A percentile compares a stretch with the other conserved stretches of the same genome.
These are phyloP conservation scores for Drosophila fuyamai DNA, from an alignment of 1,140 invertebrate genomes.

Conservation along the genomic window DNA sequence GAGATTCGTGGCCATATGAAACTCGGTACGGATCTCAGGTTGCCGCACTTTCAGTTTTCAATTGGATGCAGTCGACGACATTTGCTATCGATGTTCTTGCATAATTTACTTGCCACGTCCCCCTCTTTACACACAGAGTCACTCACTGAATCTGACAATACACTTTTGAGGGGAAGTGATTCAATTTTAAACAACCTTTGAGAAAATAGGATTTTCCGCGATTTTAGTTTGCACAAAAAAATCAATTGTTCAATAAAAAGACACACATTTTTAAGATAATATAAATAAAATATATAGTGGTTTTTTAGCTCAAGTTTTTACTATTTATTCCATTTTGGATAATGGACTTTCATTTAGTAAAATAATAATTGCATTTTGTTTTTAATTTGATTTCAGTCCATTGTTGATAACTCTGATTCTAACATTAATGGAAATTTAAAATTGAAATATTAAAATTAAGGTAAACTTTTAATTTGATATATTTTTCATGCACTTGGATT, in stretches of 20 bases:
- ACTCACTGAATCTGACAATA: neutral
- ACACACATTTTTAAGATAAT: no score
- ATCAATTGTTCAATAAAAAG: neutral
- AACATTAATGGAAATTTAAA: no score
- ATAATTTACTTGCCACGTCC: conserved; percentile 45
- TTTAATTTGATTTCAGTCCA: no score
- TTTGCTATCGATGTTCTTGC: conserved; percentile 45
- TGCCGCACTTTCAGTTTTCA: conserved; percentile 69
- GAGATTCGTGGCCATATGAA: conserved; percentile 42
- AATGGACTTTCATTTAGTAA: no score
- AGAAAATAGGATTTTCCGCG: neutral
- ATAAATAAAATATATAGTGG: no score
- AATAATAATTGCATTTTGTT: no score
- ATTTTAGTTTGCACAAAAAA: neutral
- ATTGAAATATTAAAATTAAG: neutral
- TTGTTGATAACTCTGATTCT: no score
- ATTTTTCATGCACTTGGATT: no score
- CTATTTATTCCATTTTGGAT: no score
- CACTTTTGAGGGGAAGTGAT: neutral
- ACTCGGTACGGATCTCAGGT: conserved; percentile 42
- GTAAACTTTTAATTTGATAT: neutral
- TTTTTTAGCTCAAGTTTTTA: no score
- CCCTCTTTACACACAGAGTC: neutral
- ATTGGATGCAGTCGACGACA: conserved; percentile 42
- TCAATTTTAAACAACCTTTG: conserved; percentile 10